A percentile compares a stretch with the other conserved stretches of the same genome.
phyloP scores from a whole-genome alignment of 2,797 vertebrate species.

The Mico argentatus region DNA sequence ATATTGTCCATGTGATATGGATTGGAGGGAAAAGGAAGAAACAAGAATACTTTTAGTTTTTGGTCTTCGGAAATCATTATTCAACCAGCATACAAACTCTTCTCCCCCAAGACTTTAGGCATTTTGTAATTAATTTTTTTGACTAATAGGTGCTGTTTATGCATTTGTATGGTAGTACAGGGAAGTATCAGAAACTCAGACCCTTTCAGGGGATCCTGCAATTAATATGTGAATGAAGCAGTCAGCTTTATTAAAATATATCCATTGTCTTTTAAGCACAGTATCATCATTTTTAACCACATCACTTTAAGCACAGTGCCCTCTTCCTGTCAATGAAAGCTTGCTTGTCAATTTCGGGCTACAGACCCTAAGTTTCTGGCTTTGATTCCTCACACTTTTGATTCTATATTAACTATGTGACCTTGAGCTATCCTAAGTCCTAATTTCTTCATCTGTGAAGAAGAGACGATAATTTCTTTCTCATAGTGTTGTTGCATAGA shows the following conservation, averaged over 20 bases:
- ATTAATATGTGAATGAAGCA: neutral
- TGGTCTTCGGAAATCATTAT: neutral
- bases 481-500: neutral
- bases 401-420: neutral
- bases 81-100: fast-evolving
- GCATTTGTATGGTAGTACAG: neutral
- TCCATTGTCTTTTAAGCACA: neutral
- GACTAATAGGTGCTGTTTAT: fast-evolving
- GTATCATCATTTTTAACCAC: neutral
- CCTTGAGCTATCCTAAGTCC: neutral
- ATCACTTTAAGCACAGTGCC: neutral
- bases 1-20: fast-evolving
- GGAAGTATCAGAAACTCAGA: neutral
- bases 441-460: neutral
- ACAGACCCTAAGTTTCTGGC: neutral
- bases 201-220: neutral
- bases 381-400: neutral
- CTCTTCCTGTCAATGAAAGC: fast-evolving
- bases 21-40: neutral
- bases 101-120: neutral
- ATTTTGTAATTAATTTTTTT: neutral
- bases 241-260: neutral
- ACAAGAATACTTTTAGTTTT: neutral
- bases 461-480: neutral
- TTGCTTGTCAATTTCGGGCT: too few species aligned